Conservation (phyloP, 1,140 invertebrate species). For the Platyura marginata region DNA sequence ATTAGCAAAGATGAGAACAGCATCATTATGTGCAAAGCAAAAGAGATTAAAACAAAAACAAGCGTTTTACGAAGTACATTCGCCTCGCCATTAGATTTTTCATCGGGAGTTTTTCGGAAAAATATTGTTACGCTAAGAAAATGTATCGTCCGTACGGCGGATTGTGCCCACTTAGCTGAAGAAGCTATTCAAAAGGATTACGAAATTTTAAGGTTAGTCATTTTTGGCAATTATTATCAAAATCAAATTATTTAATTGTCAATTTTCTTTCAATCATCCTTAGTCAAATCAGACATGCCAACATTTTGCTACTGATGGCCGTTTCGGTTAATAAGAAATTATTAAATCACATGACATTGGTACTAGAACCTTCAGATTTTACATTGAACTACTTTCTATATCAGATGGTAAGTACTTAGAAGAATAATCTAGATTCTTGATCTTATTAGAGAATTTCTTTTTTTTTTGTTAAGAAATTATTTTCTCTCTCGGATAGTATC, state of each 20-base stretch:
- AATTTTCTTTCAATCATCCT: not conserved
- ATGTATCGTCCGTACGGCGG: not conserved
- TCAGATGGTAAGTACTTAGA: not conserved
- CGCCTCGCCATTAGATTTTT: slow-evolving; percentile 1
- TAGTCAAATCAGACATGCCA: not conserved
- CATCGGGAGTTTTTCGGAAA: slow-evolving; percentile 1
- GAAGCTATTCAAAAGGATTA: not conserved
- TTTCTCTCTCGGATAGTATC: no score
- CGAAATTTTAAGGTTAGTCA: slow-evolving; percentile 3
- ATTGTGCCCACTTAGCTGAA: not conserved
- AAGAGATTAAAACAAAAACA: not conserved
- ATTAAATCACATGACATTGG: not conserved
- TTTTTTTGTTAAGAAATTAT: no score
- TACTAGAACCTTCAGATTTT: not conserved
- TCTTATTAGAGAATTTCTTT: no score
- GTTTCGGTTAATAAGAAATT: not conserved
- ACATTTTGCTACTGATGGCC: not conserved
- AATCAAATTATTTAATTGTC: not conserved
- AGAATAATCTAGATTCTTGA: no score
- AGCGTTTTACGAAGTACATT: not conserved
- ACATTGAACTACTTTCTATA: not conserved
- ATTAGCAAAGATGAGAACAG: not conserved
- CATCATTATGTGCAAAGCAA: not conserved
- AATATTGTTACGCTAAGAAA: not conserved
- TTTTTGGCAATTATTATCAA: not conserved